These are phyloP conservation scores for pig (Sus scrofa) DNA, from an alignment of 2,113 vertebrate species.

Conservation along the genomic window DNA sequence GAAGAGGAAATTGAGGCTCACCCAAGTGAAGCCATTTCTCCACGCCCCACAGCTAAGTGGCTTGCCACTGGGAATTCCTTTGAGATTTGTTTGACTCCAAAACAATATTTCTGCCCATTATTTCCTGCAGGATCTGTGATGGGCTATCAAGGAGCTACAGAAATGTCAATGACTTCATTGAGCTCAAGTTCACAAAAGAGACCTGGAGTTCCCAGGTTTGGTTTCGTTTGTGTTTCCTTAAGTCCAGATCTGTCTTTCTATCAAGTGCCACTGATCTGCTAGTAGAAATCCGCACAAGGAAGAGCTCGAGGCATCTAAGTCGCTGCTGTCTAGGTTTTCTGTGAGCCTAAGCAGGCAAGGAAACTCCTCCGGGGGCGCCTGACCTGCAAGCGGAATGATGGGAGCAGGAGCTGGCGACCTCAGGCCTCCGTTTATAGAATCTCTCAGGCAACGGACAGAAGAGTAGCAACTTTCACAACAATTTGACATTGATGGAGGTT, in stretches of 20 bases:
- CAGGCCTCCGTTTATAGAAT: neutral
- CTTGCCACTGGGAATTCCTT: neutral
- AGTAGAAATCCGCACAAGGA: neutral
- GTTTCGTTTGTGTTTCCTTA: neutral
- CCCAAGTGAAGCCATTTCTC: neutral
- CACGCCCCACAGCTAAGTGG: neutral
- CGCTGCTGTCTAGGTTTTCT: neutral
- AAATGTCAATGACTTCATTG: neutral
- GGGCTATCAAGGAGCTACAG: neutral
- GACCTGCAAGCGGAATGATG: neutral
- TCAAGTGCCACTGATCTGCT: no score
- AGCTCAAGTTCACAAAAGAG: neutral
- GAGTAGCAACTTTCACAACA: conserved; percentile 21
- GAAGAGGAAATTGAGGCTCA: conserved; percentile 7
- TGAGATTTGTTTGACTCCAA: neutral
- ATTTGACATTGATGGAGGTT: neutral
- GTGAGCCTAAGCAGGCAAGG: no score
- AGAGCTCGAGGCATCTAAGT: neutral
- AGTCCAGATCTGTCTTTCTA: neutral
- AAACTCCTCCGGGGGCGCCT: no score
- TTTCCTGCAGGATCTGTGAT: neutral
- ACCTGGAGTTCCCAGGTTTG: neutral
- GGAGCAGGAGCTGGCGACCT: neutral
- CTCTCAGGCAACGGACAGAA: neutral
- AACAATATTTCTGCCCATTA: neutral